A percentile compares a stretch with the other conserved stretches of the same genome.
phyloP scores from a whole-genome alignment of 2,113 vertebrate species.

The Oncorhynchus nerka region DNA sequence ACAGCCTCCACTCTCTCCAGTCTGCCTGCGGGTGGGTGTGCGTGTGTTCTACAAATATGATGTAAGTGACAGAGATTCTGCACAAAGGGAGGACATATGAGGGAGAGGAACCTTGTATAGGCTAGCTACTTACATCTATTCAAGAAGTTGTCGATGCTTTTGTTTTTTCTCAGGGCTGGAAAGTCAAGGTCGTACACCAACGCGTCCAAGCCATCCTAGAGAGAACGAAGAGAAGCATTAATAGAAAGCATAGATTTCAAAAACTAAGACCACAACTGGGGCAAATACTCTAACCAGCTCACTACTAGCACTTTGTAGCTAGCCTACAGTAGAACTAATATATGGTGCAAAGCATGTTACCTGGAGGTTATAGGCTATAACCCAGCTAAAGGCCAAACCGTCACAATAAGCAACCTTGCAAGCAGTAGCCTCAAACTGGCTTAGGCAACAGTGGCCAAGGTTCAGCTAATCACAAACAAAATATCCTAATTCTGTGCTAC shows the following conservation, averaged over 20 bases:
- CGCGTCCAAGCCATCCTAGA: constrained; percentile 95
- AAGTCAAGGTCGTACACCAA: constrained; percentile 99
- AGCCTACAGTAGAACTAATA: too few species aligned
- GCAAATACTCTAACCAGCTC: neutral
- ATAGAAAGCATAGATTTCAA: neutral
- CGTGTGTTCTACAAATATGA: constrained; percentile 20
- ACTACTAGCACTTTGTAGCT: neutral
- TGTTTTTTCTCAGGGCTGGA: constrained; percentile 98
- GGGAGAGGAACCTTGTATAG: neutral
- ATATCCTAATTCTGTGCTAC: too few species aligned
- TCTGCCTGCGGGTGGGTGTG: too few species aligned
- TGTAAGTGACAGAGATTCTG: constrained; percentile 30
- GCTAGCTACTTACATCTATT: constrained; percentile 93
- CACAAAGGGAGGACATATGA: neutral
- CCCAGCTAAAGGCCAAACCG: too few species aligned
- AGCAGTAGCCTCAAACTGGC: too few species aligned
- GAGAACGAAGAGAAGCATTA: constrained; percentile 39
- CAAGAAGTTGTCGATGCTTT: constrained; percentile 99
- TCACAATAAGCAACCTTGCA: too few species aligned
- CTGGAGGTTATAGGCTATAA: too few species aligned
- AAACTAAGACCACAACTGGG: neutral
- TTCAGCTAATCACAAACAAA: too few species aligned
- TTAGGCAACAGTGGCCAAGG: too few species aligned
- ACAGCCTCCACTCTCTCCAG: constrained; percentile 38
- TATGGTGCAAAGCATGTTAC: too few species aligned